Percentiles rank a stretch among this genome's conserved stretches.
phyloP scores from a whole-genome alignment of 2,797 vertebrate species.

The Channallabes apus region DNA sequence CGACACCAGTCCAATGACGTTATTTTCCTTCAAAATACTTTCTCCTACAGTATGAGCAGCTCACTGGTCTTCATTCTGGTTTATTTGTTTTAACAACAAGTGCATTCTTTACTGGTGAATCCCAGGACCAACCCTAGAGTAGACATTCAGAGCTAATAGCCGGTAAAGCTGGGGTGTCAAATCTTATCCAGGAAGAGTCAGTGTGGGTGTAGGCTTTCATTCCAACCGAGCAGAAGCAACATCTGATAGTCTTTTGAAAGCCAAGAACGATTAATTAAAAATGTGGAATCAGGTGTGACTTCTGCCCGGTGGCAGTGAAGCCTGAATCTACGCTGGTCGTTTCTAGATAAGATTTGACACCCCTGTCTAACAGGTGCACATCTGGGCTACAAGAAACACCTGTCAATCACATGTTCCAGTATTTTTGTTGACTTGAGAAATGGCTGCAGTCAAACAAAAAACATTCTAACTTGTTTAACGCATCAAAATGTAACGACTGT shows the following conservation, averaged over 20 bases:
- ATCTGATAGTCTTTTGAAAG: too few species aligned
- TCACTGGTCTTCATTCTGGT: neutral
- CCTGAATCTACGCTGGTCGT: too few species aligned
- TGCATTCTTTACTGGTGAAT: neutral
- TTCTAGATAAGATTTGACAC: too few species aligned
- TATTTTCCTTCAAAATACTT: neutral
- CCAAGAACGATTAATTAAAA: too few species aligned
- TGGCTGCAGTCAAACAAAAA: neutral
- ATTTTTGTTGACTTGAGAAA: neutral
- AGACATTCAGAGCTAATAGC: neutral
- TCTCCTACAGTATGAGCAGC: neutral
- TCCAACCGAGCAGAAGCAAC: too few species aligned
- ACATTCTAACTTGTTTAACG: neutral
- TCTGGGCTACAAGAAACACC: neutral
- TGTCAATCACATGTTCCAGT: neutral
- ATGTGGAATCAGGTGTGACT: too few species aligned
- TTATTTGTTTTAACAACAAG: neutral
- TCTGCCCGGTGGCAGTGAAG: too few species aligned
- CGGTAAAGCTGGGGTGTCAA: neutral
- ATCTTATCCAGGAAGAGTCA: too few species aligned
- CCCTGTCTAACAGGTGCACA: neutral
- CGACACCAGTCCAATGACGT: neutral
- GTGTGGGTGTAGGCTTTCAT: too few species aligned
- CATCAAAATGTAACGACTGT: neutral
- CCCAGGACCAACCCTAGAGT: neutral